These are phyloP conservation scores for Drosophila sulfurigaster DNA, from an alignment of 1,140 invertebrate species.

Conservation along the genomic window DNA sequence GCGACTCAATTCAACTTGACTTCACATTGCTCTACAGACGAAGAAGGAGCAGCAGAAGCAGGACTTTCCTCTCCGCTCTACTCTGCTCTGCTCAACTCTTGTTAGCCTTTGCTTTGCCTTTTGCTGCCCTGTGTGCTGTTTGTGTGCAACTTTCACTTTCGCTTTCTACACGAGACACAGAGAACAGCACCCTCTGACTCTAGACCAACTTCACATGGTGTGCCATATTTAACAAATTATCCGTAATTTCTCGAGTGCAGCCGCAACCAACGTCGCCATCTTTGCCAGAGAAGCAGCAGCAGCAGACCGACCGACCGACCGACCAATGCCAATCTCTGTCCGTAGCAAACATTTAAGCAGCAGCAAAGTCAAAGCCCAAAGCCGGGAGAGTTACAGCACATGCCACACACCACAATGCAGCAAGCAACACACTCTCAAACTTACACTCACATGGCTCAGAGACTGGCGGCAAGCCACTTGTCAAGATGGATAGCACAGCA, in stretches of 20 bases:
- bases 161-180: not conserved
- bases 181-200: not conserved
- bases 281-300: conserved; percentile 25
- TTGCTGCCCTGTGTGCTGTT: not conserved
- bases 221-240: conserved; percentile 84
- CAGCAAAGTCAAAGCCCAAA: conserved; percentile 29
- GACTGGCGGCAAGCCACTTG: conserved; percentile 74
- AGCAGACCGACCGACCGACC: no score
- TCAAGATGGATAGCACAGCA: conserved; percentile 79
- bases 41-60: conserved; percentile 11
- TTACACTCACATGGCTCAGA: conserved; percentile 17
- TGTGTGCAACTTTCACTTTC: conserved; percentile 74
- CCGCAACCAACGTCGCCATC: conserved; percentile 47
- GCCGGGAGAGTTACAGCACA: conserved; percentile 10
- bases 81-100: conserved; percentile 3
- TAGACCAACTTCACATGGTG: conserved; percentile 34
- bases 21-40: conserved; percentile 32
- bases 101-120: not conserved
- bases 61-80: conserved; percentile 3
- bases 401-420: conserved; percentile 13
- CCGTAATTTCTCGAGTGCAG: conserved; percentile 81
- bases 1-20: conserved; percentile 60
- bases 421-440: conserved; percentile 22
- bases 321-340: conserved; percentile 43
- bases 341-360: conserved; percentile 50